phyloP scores from a whole-genome alignment of 2,797 vertebrate species.

The Hylomyscus alleni region DNA sequence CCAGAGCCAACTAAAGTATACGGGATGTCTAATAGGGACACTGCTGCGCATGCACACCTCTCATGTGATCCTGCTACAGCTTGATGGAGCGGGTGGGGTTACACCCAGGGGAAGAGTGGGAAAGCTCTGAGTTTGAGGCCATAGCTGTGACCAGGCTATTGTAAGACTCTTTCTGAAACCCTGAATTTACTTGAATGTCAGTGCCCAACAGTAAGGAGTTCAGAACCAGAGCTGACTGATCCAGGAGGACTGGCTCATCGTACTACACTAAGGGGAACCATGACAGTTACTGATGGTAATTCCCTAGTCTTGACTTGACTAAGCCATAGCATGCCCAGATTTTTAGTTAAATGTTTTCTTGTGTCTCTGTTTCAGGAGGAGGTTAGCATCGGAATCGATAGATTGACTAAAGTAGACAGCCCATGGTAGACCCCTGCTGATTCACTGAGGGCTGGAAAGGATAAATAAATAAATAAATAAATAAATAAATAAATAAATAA shows the following conservation, averaged over 20 bases:
- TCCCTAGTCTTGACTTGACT: background rate
- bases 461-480: background rate
- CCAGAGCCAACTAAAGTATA: slow-evolving; percentile 10
- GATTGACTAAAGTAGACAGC: background rate
- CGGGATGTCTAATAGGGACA: background rate
- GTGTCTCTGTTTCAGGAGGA: background rate
- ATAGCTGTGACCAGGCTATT: background rate
- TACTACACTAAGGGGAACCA: background rate
- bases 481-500: background rate
- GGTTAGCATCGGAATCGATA: background rate
- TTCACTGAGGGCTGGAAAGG: background rate
- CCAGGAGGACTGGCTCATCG: background rate
- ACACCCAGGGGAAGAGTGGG: background rate
- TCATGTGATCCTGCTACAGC: background rate
- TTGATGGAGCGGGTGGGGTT: background rate
- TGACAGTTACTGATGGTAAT: background rate
- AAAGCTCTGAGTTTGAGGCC: background rate
- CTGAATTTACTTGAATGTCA: background rate
- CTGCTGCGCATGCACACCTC: rapidly evolving
- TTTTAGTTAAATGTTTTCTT: background rate
- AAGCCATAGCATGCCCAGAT: background rate
- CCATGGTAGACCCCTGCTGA: background rate
- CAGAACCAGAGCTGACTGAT: background rate
- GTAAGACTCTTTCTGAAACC: background rate
- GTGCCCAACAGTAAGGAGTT: background rate